Evolutionary conservation across 2,797 vertebrate species (phyloP).

Genomic region (Brachyrhaphis roseni): DNA sequence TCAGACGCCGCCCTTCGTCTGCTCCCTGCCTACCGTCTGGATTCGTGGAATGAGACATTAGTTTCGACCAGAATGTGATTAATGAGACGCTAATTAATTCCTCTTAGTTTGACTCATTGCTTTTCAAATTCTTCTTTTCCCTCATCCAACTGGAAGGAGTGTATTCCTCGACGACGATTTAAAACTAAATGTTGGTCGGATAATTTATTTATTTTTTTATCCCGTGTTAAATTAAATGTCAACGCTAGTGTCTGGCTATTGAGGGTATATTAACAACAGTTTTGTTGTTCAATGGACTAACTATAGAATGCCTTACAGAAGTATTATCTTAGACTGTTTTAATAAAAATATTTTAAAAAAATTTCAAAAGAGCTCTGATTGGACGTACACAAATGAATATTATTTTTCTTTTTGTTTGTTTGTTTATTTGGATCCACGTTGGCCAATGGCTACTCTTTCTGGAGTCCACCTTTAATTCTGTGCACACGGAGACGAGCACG

Average conservation of each 20-base stretch:
- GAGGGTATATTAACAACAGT: background rate
- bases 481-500: too few species aligned
- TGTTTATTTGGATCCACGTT: too few species aligned
- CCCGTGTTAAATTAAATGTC: background rate
- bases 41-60: conserved; percentile 50
- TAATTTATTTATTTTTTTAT: background rate
- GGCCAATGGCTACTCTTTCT: too few species aligned
- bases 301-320: background rate
- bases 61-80: conserved; percentile 61
- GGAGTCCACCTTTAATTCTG: background rate
- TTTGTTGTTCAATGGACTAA: background rate
- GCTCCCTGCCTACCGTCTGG: conserved; percentile 36
- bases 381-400: too few species aligned
- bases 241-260: background rate
- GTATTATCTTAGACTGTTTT: background rate
- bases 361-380: background rate
- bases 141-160: background rate
- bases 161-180: background rate
- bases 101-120: conserved; percentile 21
- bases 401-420: too few species aligned
- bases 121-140: conserved; percentile 1
- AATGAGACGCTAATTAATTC: conserved; percentile 54
- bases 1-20: conserved; percentile 10
- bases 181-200: background rate
- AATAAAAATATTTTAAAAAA: background rate